Evolutionary conservation across 2,888 invertebrate species (phyloP), one percentile per base, ranked within the genome.

Genomic region (Pardosa pseudoannulata): DNA sequence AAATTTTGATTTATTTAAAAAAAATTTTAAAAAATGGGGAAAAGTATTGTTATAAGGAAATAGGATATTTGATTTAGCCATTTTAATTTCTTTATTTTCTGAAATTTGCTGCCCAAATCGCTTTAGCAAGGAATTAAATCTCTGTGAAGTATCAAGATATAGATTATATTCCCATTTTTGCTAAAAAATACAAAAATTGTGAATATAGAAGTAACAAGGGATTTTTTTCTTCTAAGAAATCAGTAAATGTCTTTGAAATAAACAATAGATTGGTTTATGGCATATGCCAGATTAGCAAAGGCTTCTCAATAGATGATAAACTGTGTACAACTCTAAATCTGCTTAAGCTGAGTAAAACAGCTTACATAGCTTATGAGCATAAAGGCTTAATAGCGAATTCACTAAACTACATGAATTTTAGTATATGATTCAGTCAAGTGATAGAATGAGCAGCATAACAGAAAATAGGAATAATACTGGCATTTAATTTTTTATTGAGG

Each of bases 101-200:
- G 29, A 28, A 19, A n/a, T 79, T 16, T 41, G 28, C 16, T 79
- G 64, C 32, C 79, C 64, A 19, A 1, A 36, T 6, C 72, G 72
- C n/a, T 62, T 28, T 11, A 23, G 1, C 27, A 28, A 29, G 19
- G 41, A 39, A 36, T 13, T 79, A 3, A 29, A 7, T 29, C 41
- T 72, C 1, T 1, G 5, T 27, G 72, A 79, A 41, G 65, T 72
- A n/a, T 79, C 72, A 1, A 64, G 31, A 16, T 79, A 36, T 73
- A 64, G 79, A 13, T 41, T 79, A 11, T 56, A 19, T 3, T 79
- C 72, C 1, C 27, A 79, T n/a, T 23, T 72, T 6, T 1, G 23
- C 0, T n/a, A 13, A 72, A 9, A 16, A 39, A 0, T 79, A 65
- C 23, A 46, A 72, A 62, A 23, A 31, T 0, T 79, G 79, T 9